Conservation (phyloP, 1,140 invertebrate genomes). For the Lithobius niger region DNA sequence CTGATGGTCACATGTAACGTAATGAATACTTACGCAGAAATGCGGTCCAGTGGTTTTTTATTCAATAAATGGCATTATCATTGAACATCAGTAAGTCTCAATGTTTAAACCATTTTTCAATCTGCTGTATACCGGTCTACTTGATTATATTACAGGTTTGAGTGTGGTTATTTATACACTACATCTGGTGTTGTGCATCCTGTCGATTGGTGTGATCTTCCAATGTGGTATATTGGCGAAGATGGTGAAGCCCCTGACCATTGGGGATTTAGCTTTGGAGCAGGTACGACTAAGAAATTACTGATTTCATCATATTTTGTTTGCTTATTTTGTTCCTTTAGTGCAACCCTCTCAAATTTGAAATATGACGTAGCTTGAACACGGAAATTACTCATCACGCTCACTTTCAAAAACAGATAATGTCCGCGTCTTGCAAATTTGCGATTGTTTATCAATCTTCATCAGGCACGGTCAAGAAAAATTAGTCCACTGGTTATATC, state of each 20-base stretch:
- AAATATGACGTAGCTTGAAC: constrained; percentile 32
- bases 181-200: constrained; percentile 40
- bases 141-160: constrained; percentile 38
- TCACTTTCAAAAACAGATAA: too few relatives aligned
- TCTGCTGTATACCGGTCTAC: too few relatives aligned
- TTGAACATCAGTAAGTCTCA: neutral
- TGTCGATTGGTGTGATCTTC: constrained; percentile 44
- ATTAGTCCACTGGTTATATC: too few relatives aligned
- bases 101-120: neutral
- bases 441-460: too few relatives aligned
- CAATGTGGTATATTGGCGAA: constrained; percentile 50
- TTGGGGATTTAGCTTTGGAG: constrained; percentile 45
- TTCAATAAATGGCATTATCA: neutral
- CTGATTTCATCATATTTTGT: too few relatives aligned
- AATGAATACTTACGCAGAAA: neutral
- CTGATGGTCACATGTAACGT: neutral
- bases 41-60: neutral
- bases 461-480: too few relatives aligned
- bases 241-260: constrained; percentile 44
- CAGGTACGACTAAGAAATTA: constrained; percentile 32
- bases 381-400: too few relatives aligned
- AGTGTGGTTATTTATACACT: constrained; percentile 46
- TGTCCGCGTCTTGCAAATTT: too few relatives aligned
- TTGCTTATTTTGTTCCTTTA: too few relatives aligned
- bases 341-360: too few relatives aligned